A percentile compares a stretch with the other conserved stretches of the same genome.
Conservation (phyloP, 1,140 invertebrate genomes). For the Heliconius nattereri region DNA sequence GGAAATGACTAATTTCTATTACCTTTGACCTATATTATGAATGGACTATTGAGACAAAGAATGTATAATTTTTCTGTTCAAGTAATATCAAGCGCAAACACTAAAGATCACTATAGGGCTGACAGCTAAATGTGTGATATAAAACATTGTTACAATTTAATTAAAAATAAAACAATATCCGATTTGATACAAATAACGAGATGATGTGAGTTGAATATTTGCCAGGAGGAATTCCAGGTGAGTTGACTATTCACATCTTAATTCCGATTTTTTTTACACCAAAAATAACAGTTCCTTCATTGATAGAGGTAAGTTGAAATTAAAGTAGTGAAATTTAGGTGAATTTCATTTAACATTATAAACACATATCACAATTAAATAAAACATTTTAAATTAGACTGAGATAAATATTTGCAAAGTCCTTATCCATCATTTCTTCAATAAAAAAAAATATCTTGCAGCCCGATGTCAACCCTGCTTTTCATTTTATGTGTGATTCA, state of each 20-base stretch:
- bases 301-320: no score
- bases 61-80: conserved; percentile 20
- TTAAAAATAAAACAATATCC: no score
- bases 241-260: no score
- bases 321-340: no score
- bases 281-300: no score
- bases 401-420: neutral
- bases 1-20: conserved; percentile 20
- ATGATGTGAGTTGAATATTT: no score
- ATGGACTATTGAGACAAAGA: conserved; percentile 27
- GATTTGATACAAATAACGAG: no score
- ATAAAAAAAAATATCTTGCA: neutral
- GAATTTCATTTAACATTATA: neutral
- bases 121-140: neutral
- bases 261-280: no score
- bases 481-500: conserved; percentile 46
- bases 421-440: neutral
- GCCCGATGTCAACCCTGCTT: conserved; percentile 37
- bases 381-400: no score
- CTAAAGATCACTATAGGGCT: conserved; percentile 20
- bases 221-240: no score
- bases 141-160: no score
- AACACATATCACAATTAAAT: neutral
- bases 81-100: conserved; percentile 19
- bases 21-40: conserved; percentile 28